Evolutionary conservation across 64 coral and sea anemone species (phyloP).

Genomic region (Acropora yongei): DNA sequence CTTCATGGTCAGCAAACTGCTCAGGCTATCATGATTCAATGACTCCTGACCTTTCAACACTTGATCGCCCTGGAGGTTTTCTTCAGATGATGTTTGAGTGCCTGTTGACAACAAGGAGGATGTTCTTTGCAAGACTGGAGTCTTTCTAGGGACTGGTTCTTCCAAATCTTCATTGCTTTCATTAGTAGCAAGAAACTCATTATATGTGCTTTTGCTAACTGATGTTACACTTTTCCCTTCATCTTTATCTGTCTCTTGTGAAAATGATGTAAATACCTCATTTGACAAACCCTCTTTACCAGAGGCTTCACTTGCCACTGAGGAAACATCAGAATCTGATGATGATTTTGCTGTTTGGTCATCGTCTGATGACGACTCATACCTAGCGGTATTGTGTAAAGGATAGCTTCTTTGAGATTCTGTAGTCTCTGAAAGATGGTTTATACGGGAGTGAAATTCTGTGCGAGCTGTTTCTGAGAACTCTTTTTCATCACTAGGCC

Average conservation of each 20-base stretch:
- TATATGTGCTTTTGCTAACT: not conserved
- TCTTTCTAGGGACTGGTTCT: not conserved
- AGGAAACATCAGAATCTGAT: slow-evolving; percentile 19
- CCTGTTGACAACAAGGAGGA: not conserved
- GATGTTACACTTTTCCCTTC: not conserved
- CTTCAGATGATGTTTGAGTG: slow-evolving; percentile 32
- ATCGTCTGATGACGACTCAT: slow-evolving; percentile 34
- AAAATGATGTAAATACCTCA: not conserved
- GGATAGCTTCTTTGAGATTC: not conserved
- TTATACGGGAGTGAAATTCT: not conserved
- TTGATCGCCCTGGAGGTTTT: not conserved
- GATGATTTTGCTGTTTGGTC: slow-evolving; percentile 38
- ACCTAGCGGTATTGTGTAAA: not conserved
- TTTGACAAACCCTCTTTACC: not conserved
- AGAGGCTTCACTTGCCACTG: slow-evolving; percentile 52
- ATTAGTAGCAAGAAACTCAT: not conserved
- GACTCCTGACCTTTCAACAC: not conserved
- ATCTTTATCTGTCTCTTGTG: not conserved
- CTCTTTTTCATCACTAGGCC: not conserved
- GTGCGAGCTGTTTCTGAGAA: no score
- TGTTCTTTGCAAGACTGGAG: not conserved
- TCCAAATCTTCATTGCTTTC: not conserved
- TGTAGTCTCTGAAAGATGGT: not conserved
- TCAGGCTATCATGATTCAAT: not conserved
- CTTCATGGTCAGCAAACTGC: not conserved